Percentiles rank a stretch among this genome's conserved stretches.
Evolutionary conservation across 2,888 invertebrate species (phyloP).

Genomic region (Halictus ligatus): DNA sequence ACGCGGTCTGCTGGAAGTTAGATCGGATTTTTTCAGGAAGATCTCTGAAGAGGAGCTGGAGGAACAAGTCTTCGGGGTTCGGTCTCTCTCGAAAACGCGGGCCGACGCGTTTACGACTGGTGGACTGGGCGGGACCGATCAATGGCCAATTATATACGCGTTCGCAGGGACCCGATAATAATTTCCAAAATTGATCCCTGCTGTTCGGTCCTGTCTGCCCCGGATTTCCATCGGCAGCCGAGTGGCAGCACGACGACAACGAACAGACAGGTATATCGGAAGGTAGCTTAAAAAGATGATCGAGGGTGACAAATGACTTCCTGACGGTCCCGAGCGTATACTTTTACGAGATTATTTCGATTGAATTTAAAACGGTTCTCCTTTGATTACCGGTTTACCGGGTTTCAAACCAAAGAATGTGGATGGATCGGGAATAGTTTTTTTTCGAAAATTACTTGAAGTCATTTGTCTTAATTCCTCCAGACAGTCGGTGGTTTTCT

Average conservation of each 20-base stretch:
- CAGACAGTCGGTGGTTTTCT: background rate
- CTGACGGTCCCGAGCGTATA: slow-evolving; percentile 27
- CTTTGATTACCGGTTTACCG: slow-evolving; percentile 20
- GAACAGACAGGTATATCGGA: slow-evolving; percentile 30
- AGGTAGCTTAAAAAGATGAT: slow-evolving; percentile 47
- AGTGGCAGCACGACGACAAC: slow-evolving; percentile 34
- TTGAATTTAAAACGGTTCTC: slow-evolving; percentile 37
- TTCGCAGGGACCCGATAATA: slow-evolving; percentile 69
- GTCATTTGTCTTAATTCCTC: background rate
- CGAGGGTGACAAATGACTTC: slow-evolving; percentile 60
- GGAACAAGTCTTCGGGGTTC: slow-evolving; percentile 25
- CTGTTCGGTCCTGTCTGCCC: slow-evolving; percentile 16
- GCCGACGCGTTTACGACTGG: slow-evolving; percentile 75
- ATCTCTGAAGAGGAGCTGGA: slow-evolving; percentile 39
- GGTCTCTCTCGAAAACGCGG: slow-evolving; percentile 57
- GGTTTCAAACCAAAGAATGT: background rate
- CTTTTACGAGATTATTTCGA: slow-evolving; percentile 43
- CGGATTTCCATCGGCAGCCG: slow-evolving; percentile 27
- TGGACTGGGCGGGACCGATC: slow-evolving; percentile 71
- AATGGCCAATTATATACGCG: slow-evolving; percentile 76
- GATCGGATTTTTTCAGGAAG: slow-evolving; percentile 69
- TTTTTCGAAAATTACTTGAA: background rate
- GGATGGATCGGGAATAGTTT: background rate
- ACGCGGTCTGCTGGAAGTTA: slow-evolving; percentile 77
- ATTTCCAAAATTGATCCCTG: slow-evolving; percentile 59